These are phyloP conservation scores for Enteromius treurensis DNA, from an alignment of 2,797 vertebrate species.

Conservation along the genomic window DNA sequence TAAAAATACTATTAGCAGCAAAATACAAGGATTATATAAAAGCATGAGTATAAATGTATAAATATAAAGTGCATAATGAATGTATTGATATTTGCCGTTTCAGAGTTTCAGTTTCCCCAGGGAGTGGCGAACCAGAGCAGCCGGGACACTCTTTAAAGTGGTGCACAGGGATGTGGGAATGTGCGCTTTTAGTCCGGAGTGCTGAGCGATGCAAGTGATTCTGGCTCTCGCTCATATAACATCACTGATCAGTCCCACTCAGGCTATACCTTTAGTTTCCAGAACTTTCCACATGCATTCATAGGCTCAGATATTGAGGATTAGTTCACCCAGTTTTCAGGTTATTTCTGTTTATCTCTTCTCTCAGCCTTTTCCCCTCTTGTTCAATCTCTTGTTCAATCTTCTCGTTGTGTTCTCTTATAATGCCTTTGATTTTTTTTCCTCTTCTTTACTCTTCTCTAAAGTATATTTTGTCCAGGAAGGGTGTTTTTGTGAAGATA, in stretches of 20 bases:
- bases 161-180: constrained; percentile 82
- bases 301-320: constrained; percentile 5
- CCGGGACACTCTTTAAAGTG: constrained; percentile 77
- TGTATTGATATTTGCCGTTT: constrained; percentile 83
- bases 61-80: constrained; percentile 84
- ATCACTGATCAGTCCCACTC: constrained; percentile 77
- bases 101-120: constrained; percentile 76
- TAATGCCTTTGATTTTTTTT: constrained; percentile 6
- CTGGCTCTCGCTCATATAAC: constrained; percentile 77
- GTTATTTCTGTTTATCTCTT: constrained; percentile 48
- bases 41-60: constrained; percentile 80
- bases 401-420: constrained; percentile 22
- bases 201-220: constrained; percentile 64
- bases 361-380: not conserved
- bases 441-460: constrained; percentile 42
- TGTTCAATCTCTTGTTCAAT: not conserved
- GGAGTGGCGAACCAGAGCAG: constrained; percentile 80
- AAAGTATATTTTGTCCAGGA: constrained; percentile 56
- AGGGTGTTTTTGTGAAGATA: constrained; percentile 56
- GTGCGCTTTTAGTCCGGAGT: constrained; percentile 74
- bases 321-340: constrained; percentile 27
- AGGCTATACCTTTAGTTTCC: constrained; percentile 54
- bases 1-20: constrained; percentile 75
- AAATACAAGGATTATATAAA: constrained; percentile 70
- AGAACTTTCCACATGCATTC: constrained; percentile 44